Percentiles rank a stretch among this genome's conserved stretches.
phyloP scores from a whole-genome alignment of 2,113 vertebrate genomes.

The Zapornia atra region DNA sequence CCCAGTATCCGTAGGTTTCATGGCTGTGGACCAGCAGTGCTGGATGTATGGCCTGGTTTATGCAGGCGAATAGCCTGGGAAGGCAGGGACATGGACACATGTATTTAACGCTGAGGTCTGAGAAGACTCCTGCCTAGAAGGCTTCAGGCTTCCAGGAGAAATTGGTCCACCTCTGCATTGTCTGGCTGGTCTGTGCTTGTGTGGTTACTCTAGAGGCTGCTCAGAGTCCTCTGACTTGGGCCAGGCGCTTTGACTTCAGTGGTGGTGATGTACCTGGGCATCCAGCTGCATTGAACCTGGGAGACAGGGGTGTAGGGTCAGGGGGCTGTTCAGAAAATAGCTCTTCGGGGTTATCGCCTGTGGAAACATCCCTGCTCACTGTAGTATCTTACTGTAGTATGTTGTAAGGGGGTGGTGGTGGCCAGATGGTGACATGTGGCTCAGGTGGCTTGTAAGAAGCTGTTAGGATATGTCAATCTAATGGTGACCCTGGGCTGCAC shows the following conservation, averaged over 20 bases:
- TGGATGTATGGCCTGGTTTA: not conserved
- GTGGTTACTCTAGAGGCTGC: not conserved
- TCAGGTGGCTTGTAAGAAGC: not conserved
- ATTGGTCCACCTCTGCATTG: not conserved
- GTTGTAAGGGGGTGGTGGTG: no score
- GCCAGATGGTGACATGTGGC: not conserved
- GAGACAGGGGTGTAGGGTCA: fast-evolving
- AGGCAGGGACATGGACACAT: fast-evolving
- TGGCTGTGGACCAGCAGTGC: not conserved
- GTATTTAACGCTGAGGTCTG: not conserved
- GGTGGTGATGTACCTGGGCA: not conserved
- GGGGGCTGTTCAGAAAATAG: not conserved
- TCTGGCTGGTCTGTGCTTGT: not conserved
- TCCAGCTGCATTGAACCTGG: not conserved
- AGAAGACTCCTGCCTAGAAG: not conserved
- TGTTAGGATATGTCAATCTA: not conserved
- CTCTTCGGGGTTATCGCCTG: not conserved
- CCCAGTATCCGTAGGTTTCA: not conserved
- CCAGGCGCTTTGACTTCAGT: not conserved
- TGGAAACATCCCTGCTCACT: not conserved
- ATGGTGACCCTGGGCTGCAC: not conserved
- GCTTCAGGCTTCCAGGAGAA: not conserved
- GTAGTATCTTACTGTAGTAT: not conserved
- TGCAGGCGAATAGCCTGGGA: not conserved
- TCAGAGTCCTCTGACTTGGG: not conserved